These are phyloP conservation scores for Scopus umbretta DNA, from an alignment of 2,113 vertebrate species.

Conservation along the genomic window DNA sequence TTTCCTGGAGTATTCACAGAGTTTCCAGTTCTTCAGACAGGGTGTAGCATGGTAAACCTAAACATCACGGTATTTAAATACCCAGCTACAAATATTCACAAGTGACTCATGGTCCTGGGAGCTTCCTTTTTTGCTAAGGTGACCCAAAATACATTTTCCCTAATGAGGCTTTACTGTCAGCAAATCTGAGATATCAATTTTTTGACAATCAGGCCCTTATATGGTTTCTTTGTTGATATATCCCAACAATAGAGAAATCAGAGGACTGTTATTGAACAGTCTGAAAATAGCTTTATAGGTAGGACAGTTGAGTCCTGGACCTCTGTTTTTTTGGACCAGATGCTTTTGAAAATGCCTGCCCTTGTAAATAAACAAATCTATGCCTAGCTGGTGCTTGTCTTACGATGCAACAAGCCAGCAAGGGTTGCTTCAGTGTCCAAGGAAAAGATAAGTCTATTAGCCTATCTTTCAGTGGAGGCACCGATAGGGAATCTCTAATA, in stretches of 20 bases:
- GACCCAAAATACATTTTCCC: not conserved
- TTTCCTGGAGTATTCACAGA: slow-evolving; percentile 36
- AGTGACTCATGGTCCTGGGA: not conserved
- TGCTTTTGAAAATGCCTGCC: not conserved
- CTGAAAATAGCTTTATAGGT: not conserved
- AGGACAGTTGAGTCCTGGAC: not conserved
- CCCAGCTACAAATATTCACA: not conserved
- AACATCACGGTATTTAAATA: not conserved
- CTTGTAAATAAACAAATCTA: not conserved
- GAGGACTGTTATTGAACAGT: too few species aligned
- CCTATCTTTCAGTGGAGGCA: not conserved
- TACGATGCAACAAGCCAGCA: not conserved
- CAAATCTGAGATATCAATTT: not conserved
- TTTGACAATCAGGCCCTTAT: not conserved
- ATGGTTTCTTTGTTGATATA: not conserved
- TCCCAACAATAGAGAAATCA: not conserved
- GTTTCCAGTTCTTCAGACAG: slow-evolving; percentile 28
- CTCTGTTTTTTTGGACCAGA: not conserved
- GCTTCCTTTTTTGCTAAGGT: not conserved
- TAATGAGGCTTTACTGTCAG: not conserved
- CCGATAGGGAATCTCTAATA: not conserved
- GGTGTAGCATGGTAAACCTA: not conserved
- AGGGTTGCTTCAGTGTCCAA: not conserved
- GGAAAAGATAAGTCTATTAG: not conserved
- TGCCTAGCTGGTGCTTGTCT: not conserved